Percentiles rank a stretch among this genome's conserved stretches.
Evolutionary conservation across 1,140 invertebrate species (phyloP).

Genomic region (Cydia amplana): DNA sequence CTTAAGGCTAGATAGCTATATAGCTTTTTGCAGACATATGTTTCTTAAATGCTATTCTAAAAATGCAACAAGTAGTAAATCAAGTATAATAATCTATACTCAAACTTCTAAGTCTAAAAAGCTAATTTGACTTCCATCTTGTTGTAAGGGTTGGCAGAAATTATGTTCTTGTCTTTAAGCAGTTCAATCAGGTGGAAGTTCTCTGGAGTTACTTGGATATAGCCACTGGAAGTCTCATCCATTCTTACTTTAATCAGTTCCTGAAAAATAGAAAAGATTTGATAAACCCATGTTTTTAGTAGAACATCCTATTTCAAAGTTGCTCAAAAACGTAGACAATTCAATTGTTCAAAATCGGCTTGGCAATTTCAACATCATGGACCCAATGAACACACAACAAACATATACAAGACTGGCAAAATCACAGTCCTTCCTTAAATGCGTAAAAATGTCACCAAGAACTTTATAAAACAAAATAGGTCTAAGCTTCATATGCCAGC

Average conservation of each 20-base stretch:
- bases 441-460: too few species aligned
- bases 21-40: slow-evolving; percentile 8
- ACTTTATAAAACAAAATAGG: too few species aligned
- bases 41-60: slow-evolving; percentile 25
- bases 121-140: slow-evolving; percentile 65
- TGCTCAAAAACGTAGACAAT: too few species aligned
- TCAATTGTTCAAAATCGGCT: too few species aligned
- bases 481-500: too few species aligned
- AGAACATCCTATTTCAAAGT: too few species aligned
- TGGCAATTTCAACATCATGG: too few species aligned
- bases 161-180: slow-evolving; percentile 60
- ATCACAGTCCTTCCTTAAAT: too few species aligned
- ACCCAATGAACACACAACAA: too few species aligned
- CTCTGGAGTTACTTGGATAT: slow-evolving; percentile 56
- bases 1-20: too few species aligned
- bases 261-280: slow-evolving; percentile 48
- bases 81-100: not conserved
- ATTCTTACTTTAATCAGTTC: slow-evolving; percentile 56
- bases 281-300: too few species aligned
- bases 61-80: not conserved
- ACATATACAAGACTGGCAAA: too few species aligned
- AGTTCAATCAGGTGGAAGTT: slow-evolving; percentile 54
- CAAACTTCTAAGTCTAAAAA: slow-evolving; percentile 41
- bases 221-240: slow-evolving; percentile 56
- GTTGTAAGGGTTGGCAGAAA: slow-evolving; percentile 63